Evolutionary conservation across 2,888 invertebrate genomes (phyloP), one percentile per base, ranked within the genome.

Genomic region (Julus scandinavius): DNA sequence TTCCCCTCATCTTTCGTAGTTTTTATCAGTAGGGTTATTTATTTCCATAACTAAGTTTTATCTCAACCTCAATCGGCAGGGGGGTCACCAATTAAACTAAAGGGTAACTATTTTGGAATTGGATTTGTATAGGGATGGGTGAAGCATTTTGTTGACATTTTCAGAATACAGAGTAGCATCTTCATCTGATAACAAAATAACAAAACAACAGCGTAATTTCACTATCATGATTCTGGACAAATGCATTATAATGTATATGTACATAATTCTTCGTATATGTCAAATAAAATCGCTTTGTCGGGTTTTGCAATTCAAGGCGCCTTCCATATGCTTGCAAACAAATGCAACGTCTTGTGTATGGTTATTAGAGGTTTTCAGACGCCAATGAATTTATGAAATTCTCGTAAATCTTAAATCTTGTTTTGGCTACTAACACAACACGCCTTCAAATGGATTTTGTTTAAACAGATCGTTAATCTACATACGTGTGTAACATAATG

Each of bases 391-490:
- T n/a, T n/a, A 13, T n/a, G 49, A 49, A 49, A 17, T 63, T 63
- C n/a, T 63, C n/a, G n/a, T 63, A n/a, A 63, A 63, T 29, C n/a
- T 63, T 63, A 63, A 63, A n/a, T 63, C 63, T n/a, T 63, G 58
- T 63, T 63, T 63, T 63, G n/a, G 6, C 63, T n/a, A 49, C 17
- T 63, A n/a, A n/a, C n/a, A 63, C 63, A n/a, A 63, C n/a, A 63
- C 63, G 63, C 63, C 63, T 63, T 6, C 63, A n/a, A 63, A n/a
- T n/a, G 63, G 4, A n/a, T n/a, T 63, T 63, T 49, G 6, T 63
- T 63, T 4, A 63, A 63, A 63, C n/a, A 17, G n/a, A 63, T 63
- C 63, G 7, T 63, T 6, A 63, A 63, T 63, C n/a, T 5, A n/a
- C n/a, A n/a, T 29, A 29, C 29, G 4, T 13, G n/a, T n/a, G n/a